Evolutionary conservation across 2,888 invertebrate species (phyloP).

Genomic region (Oxytorus armatus): DNA sequence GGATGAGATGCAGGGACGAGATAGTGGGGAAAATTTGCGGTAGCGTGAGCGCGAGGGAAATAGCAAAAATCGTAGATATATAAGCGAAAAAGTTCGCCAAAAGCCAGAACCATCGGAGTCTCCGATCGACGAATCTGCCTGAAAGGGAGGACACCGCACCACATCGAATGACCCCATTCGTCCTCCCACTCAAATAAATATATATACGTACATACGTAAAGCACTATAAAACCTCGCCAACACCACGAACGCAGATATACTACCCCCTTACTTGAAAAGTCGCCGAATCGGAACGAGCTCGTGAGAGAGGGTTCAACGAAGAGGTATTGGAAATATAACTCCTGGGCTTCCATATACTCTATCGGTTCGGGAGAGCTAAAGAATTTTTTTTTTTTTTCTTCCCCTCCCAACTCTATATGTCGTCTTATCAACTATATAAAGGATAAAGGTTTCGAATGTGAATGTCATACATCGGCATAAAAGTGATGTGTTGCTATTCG

Average conservation of each 20-base stretch:
- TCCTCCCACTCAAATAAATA: conserved; percentile 44
- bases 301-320: conserved; percentile 55
- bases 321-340: conserved; percentile 63
- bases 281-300: conserved; percentile 58
- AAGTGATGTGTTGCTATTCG: neutral
- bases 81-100: conserved; percentile 50
- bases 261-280: conserved; percentile 60
- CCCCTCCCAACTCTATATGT: conserved; percentile 5
- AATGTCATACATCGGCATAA: conserved; percentile 30
- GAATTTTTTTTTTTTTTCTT: conserved; percentile 27
- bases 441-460: conserved; percentile 46
- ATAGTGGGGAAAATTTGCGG: conserved; percentile 21
- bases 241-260: conserved; percentile 35
- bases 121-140: conserved; percentile 55
- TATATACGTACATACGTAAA: conserved; percentile 13
- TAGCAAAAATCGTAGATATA: conserved; percentile 60
- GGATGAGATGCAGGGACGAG: conserved; percentile 27
- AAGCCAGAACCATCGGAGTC: conserved; percentile 41
- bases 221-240: conserved; percentile 46
- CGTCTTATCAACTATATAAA: conserved; percentile 38
- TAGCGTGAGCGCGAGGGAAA: conserved; percentile 37
- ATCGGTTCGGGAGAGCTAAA: conserved; percentile 19
- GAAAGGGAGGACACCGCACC: conserved; percentile 40
- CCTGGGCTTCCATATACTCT: conserved; percentile 24
- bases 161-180: conserved; percentile 62